Percentiles rank a stretch among this genome's conserved stretches.
phyloP scores from a whole-genome alignment of 2,113 vertebrate species.

The Paradoxurus hermaphroditus region DNA sequence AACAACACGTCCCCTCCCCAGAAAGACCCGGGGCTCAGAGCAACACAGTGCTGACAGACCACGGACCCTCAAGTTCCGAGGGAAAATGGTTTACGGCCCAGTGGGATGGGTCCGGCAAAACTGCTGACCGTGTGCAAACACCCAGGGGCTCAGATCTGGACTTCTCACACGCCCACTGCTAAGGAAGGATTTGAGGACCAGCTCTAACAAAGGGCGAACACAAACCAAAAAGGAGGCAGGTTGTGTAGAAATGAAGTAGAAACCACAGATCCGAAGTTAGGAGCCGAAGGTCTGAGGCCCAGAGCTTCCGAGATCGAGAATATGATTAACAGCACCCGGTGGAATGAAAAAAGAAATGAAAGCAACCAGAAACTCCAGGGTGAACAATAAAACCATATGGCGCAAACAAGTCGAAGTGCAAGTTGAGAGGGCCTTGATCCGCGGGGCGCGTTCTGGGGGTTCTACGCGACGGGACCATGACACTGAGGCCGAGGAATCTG shows the following conservation, averaged over 20 bases:
- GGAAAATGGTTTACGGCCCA: too few relatives aligned
- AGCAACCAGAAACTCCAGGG: neutral
- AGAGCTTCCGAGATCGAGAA: neutral
- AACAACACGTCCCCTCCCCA: neutral
- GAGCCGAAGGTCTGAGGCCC: neutral
- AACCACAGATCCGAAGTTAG: rapidly evolving
- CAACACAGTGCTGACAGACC: rapidly evolving
- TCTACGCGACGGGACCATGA: rapidly evolving
- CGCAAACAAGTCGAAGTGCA: too few relatives aligned
- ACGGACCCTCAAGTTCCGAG: rapidly evolving
- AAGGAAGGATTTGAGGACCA: too few relatives aligned
- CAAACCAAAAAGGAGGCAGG: neutral
- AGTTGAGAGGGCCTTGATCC: neutral
- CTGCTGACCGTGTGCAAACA: neutral
- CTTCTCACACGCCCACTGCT: neutral
- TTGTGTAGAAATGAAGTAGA: rapidly evolving
- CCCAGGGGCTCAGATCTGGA: neutral
- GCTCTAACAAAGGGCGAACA: neutral
- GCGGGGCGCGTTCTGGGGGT: rapidly evolving
- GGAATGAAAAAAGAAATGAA: too few relatives aligned
- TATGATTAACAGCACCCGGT: too few relatives aligned
- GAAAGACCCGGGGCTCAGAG: neutral
- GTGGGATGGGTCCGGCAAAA: neutral
- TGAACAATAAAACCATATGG: neutral
- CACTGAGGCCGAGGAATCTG: neutral